Evolutionary conservation across 1,140 invertebrate genomes (phyloP), one percentile per base, ranked within the genome.

Genomic region (Maniola jurtina): DNA sequence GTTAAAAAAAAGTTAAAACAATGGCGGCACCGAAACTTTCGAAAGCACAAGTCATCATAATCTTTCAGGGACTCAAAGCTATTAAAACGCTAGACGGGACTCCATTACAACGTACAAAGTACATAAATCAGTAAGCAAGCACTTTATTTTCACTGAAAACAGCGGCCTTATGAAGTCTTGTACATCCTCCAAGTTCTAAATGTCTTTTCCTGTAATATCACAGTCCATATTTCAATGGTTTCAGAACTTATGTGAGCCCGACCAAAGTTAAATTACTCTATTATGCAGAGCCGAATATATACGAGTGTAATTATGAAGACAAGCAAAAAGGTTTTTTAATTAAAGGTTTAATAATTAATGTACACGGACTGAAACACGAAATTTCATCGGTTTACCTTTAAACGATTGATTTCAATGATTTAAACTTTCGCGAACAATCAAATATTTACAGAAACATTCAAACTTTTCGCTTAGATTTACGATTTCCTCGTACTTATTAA

Each of bases 191-290:
- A 61, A 67, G 25, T 67, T 70, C 36, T 25, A 59, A 57, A 61
- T 58, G 42, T 61, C 63, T 62, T 52, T 64, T 55, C 40, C 48
- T 57, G 59, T 48, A 59, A 66, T 70, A 61, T 65, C 47, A 66
- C 56, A 58, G 62, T 56, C 57, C 63, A 66, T 62, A 61, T 66
- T 58, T 61, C 63, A 66, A 66, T 56, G 59, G 34, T 61, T 61
- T 52, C 47, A 40, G 25, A 65, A 70, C 63, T 58, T 48, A 66
- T 60, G 64, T 62, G 64, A 45, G 61, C 34, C 45, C 61, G 63
- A 45, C n/a, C 14, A 62, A 70, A 70, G 63, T 70, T 70, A 66
- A 61, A 70, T 70, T 61, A 61, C 68, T 60, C 56, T 36, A 61
- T 66, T 66, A 66, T 66, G 40, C 64, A 52, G 6, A 35, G n/a